These are phyloP conservation scores for Goniozus legneri DNA, from an alignment of 1,140 invertebrate species.

Conservation along the genomic window DNA sequence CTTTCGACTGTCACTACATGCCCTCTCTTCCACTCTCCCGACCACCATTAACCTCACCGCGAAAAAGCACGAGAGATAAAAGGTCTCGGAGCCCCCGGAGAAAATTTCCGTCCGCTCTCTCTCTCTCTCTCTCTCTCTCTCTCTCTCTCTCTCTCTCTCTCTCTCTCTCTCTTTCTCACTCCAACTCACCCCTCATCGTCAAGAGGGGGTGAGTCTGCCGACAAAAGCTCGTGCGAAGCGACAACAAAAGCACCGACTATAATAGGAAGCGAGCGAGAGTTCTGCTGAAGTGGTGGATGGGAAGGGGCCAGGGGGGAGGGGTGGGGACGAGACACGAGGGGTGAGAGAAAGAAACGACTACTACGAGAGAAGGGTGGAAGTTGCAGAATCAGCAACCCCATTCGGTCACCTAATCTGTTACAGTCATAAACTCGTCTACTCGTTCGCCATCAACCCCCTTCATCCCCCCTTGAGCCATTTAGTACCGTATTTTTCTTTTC, in stretches of 20 bases:
- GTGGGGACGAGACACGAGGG: slow-evolving; percentile 19
- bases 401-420: slow-evolving; percentile 41
- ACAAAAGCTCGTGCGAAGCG: slow-evolving; percentile 31
- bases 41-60: slow-evolving; percentile 13
- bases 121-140: not conserved
- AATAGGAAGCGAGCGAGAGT: slow-evolving; percentile 24
- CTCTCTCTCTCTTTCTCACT: slow-evolving; percentile 20
- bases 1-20: too few relatives aligned
- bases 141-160: not conserved
- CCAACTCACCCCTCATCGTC: slow-evolving; percentile 17
- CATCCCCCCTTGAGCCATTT: slow-evolving; percentile 25
- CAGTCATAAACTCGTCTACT: slow-evolving; percentile 42
- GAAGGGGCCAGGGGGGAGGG: not conserved
- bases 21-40: too few relatives aligned
- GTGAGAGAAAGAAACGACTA: slow-evolving; percentile 30
- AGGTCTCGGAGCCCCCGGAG: not conserved
- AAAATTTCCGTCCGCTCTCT: slow-evolving; percentile 39
- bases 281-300: too few relatives aligned
- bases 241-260: slow-evolving; percentile 35
- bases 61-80: slow-evolving; percentile 9
- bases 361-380: slow-evolving; percentile 36
- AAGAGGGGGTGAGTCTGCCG: slow-evolving; percentile 1
- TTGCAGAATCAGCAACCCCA: slow-evolving; percentile 29
- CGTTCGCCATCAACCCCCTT: too few relatives aligned
- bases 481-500: slow-evolving; percentile 3